phyloP scores from a whole-genome alignment of 2,113 vertebrate species.

The Danio rerio region DNA sequence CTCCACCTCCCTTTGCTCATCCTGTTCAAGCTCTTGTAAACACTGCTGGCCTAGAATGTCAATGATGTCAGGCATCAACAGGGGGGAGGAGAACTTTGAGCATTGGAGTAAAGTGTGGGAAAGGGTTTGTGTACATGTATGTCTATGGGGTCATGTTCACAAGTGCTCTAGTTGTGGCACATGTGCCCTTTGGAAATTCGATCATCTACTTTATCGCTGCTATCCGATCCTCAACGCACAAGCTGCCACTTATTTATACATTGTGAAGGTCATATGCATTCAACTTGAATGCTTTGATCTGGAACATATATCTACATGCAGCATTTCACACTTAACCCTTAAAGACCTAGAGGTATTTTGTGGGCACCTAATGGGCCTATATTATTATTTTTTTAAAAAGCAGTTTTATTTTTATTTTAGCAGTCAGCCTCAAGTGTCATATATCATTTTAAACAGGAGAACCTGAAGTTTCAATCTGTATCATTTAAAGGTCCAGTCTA shows the following conservation, averaged over 20 bases:
- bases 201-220: conserved; percentile 34
- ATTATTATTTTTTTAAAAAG: no score
- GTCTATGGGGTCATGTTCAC: conserved; percentile 8
- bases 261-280: neutral
- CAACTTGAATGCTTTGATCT: neutral
- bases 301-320: neutral
- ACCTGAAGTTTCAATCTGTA: no score
- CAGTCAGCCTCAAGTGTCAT: no score
- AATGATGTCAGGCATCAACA: conserved; percentile 30
- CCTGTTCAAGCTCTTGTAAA: conserved; percentile 40
- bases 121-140: conserved; percentile 2
- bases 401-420: no score
- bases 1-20: neutral
- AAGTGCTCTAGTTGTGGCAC: neutral
- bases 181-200: conserved; percentile 10
- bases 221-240: neutral
- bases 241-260: neutral
- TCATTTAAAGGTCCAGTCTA: no score
- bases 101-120: neutral
- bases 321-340: neutral
- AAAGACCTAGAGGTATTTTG: no score
- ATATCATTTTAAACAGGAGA: no score
- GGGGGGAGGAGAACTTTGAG: neutral
- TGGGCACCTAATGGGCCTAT: no score
- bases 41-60: conserved; percentile 48